Evolutionary conservation across 2,797 vertebrate species (phyloP).

Genomic region (Clamator glandarius): DNA sequence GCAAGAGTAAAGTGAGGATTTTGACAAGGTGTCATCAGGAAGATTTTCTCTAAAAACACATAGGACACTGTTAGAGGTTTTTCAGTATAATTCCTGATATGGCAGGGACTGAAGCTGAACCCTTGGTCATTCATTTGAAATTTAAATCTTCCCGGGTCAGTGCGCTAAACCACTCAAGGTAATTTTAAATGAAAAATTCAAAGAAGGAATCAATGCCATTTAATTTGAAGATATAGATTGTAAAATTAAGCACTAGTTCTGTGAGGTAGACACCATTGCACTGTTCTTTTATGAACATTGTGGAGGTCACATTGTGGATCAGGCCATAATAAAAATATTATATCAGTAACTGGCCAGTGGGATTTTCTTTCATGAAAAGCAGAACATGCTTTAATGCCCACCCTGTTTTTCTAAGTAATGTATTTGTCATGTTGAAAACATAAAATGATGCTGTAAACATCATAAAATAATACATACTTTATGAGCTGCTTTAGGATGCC

Average conservation of each 20-base stretch:
- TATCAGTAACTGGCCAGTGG: neutral
- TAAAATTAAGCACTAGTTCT: neutral
- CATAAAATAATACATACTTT: neutral
- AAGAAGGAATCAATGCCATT: neutral
- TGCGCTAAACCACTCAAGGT: neutral
- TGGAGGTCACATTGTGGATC: neutral
- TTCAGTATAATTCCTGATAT: conserved; percentile 3
- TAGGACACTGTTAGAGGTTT: neutral
- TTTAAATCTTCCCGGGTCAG: neutral
- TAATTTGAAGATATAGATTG: neutral
- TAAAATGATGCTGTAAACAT: neutral
- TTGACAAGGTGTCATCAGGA: conserved; percentile 1
- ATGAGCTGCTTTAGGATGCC: neutral
- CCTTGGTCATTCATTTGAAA: neutral
- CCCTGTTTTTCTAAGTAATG: neutral
- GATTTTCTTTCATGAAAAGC: neutral
- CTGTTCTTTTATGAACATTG: neutral
- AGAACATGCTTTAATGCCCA: neutral
- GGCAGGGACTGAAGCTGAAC: conserved; percentile 23
- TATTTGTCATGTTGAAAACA: neutral
- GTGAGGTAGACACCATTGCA: neutral
- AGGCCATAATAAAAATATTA: neutral
- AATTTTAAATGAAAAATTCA: neutral
- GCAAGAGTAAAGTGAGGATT: neutral
- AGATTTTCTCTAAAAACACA: neutral